Base-by-base conservation (phyloP, 1,140 invertebrate species). In the Bombus fervidus region DNA sequence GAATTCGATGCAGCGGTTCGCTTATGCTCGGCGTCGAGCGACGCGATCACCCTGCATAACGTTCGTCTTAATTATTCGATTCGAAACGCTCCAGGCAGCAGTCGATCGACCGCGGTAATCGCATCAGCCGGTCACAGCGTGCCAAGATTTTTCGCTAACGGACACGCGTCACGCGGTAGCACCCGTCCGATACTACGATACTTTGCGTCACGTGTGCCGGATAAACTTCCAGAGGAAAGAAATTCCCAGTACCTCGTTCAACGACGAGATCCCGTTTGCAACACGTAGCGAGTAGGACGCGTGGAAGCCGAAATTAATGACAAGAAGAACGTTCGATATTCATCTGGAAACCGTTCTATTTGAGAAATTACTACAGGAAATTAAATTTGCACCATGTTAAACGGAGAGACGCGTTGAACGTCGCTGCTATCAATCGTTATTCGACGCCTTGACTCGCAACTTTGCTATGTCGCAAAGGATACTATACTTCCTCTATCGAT, bases 221-320 rank as follows among this genome's bases (percentile, higher is more conserved):
- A 39, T 28, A 39, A 71, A 37, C 68, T 28, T 15, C n/a, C 0
- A 9, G 18, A 12, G 15, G 8, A 31, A 22, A 43, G 41, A 43
- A 22, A 31, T 73, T 73, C 15, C 15, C 72, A 73, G 71, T 1
- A 22, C n/a, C 71, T 72, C 71, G 71, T 72, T 39, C 71, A 12
- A 39, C 72, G 3, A 22, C 15, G 59, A 10, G 39, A 39, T 39
- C 25, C 34, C 10, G 2, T 47, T 3, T 15, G 28, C 28, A 68
- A 83, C 71, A 57, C 64, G 84, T 68, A 34, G 31, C 78, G 86
- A 83, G 72, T 89, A 62, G 76, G 53, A 83, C 86, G 87, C 72
- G 68, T 68, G 71, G 15, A 37, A 53, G 25, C 25, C 37, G 12
- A 39, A 28, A 34, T 53, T 53, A 53, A 22, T 0, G 18, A 53